phyloP scores from a whole-genome alignment of 2,888 invertebrate species.

The Cephus nigrinus region DNA sequence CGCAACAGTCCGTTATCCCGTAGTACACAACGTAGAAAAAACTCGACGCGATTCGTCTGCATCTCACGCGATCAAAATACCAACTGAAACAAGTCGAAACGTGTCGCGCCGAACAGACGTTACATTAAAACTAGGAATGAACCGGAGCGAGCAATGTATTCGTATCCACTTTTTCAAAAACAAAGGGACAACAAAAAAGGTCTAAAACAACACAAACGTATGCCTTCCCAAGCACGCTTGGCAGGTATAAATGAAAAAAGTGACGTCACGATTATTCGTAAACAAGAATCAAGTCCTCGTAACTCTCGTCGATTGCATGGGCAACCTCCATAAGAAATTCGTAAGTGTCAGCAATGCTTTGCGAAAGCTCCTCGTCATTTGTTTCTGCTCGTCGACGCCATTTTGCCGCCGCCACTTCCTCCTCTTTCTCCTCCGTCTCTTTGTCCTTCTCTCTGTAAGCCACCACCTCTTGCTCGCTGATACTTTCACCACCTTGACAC shows the following conservation, averaged over 20 bases:
- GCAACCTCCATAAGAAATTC: background rate
- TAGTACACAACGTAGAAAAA: background rate
- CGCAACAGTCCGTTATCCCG: background rate
- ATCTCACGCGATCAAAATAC: background rate
- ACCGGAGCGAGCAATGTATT: background rate
- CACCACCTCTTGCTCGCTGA: slow-evolving; percentile 7
- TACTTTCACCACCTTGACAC: slow-evolving; percentile 6
- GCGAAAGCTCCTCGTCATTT: slow-evolving; percentile 36
- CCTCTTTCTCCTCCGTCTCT: slow-evolving; percentile 17
- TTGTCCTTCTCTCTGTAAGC: slow-evolving; percentile 17
- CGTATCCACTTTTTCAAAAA: background rate
- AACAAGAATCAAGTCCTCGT: background rate
- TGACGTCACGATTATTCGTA: background rate
- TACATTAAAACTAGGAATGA: background rate
- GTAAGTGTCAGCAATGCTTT: background rate
- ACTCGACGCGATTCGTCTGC: background rate
- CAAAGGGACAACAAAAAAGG: background rate
- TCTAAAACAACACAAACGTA: background rate
- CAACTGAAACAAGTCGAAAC: background rate
- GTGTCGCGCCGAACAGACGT: background rate
- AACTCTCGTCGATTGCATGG: background rate
- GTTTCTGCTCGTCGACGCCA: slow-evolving; percentile 48
- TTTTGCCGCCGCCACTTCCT: slow-evolving; percentile 42
- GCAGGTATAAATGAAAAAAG: background rate
- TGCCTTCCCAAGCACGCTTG: background rate